Evolutionary conservation across 2,888 invertebrate genomes (phyloP), one percentile per base, ranked within the genome.

Genomic region (Troides helena): DNA sequence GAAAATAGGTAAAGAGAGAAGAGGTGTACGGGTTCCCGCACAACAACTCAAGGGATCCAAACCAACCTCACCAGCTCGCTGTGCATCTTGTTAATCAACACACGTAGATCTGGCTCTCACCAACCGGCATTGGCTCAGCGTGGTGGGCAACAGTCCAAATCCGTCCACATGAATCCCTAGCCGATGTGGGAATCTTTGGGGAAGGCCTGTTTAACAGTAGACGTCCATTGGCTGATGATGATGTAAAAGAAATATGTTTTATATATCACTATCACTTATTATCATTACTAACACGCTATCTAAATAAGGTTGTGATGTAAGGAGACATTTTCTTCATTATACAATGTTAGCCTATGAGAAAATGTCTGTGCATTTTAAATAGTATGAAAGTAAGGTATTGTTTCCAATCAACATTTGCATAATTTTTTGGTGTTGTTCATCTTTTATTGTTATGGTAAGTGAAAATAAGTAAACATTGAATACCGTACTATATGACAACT

Each of bases 381-480:
- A 56, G 36, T 64, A 64, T 50, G 50, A 66, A 61, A 53, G 53
- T 56, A 30, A 56, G 8, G 56, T 30, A 65, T 67, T 66, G 60
- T 66, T 25, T 60, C 30, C 50, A 8, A 17, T 17, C 18, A n/a
- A 12, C 60, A 66, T 66, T 66, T 60, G 30, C 60, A 60, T 61
- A 67, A 0, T 14, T 12, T 43, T 53, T 50, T 60, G 14, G 12
- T 61, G 17, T 53, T 66, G 18, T n/a, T 67, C 6, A n/a, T 65
- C 23, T 25, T n/a, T 57, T 50, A 66, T 60, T 50, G 36, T 61
- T 21, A 8, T 36, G 58, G n/a, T 46, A n/a, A 23, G 59, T n/a
- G 59, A 59, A 50, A 59, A 30, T 56, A n/a, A 14, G 17, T 57
- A 58, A 65, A 65, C n/a, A 36, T 21, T 53, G 62, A 3, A 1